Evolutionary conservation across 2,797 vertebrate genomes (phyloP).

Genomic region (Siniperca obscura): DNA sequence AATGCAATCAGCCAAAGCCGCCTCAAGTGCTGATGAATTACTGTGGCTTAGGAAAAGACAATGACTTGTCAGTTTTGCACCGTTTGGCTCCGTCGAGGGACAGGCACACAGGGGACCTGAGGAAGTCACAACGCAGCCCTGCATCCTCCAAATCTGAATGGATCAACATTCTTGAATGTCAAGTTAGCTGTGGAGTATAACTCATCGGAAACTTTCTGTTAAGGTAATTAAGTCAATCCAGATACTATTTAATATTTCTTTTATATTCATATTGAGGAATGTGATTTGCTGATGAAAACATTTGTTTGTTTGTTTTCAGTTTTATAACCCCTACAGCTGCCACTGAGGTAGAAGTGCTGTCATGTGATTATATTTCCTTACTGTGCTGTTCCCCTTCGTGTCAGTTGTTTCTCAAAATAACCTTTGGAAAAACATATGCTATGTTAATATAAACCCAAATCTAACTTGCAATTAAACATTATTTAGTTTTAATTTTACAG

Average conservation of each 20-base stretch:
- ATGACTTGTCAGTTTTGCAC: constrained; percentile 75
- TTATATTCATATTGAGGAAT: not conserved
- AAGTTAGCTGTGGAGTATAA: not conserved
- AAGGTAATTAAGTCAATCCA: not conserved
- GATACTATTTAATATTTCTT: not conserved
- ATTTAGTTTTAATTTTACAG: not conserved
- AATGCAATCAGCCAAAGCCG: constrained; percentile 81
- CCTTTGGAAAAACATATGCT: not conserved
- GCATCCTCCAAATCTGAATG: constrained; percentile 13
- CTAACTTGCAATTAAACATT: not conserved
- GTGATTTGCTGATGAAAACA: not conserved
- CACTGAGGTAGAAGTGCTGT: not conserved
- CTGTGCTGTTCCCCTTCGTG: not conserved
- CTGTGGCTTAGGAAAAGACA: constrained; percentile 77
- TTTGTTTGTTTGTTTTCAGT: not conserved
- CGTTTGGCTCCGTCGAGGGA: constrained; percentile 48
- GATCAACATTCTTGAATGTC: constrained; percentile 25
- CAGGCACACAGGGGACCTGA: constrained; percentile 8
- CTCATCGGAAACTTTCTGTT: not conserved
- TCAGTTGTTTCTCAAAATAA: not conserved
- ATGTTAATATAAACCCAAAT: not conserved
- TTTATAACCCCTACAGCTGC: not conserved
- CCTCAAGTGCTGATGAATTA: constrained; percentile 80
- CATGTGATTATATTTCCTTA: not conserved
- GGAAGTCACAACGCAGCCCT: constrained; percentile 9